Percentiles rank a stretch among this genome's conserved stretches.
Conservation (phyloP, 1,140 invertebrate species). For the Brachionus paranguensis region DNA sequence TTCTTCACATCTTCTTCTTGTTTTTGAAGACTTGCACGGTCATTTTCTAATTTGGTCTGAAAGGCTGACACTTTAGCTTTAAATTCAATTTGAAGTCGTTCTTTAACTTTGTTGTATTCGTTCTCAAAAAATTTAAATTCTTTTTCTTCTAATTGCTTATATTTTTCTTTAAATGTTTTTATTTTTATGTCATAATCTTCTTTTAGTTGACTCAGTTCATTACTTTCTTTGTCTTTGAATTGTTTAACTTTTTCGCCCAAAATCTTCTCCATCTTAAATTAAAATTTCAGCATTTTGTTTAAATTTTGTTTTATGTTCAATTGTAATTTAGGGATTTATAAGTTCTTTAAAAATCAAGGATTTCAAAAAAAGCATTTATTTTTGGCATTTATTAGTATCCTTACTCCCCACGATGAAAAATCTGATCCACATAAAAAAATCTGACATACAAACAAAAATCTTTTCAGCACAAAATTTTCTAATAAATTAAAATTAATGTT, state of each 20-base stretch:
- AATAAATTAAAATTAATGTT: too few species aligned
- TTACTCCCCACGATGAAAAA: too few species aligned
- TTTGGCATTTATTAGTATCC: too few species aligned
- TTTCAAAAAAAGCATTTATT: too few species aligned
- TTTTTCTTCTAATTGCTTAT: slow-evolving; percentile 29
- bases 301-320: too few species aligned
- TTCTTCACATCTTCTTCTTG: background rate
- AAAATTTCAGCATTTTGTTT: background rate
- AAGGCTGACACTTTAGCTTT: background rate
- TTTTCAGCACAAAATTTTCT: too few species aligned
- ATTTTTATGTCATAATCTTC: slow-evolving; percentile 36
- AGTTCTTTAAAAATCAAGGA: too few species aligned
- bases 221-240: slow-evolving; percentile 14
- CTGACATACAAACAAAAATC: too few species aligned
- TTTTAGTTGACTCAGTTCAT: slow-evolving; percentile 15
- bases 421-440: too few species aligned
- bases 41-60: background rate
- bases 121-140: slow-evolving; percentile 23
- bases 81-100: background rate
- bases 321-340: too few species aligned
- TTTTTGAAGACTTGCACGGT: background rate
- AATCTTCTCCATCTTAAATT: slow-evolving; percentile 36
- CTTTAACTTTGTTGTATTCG: slow-evolving; percentile 16
- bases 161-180: slow-evolving; percentile 39
- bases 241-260: slow-evolving; percentile 12